Evolutionary conservation across 2,888 invertebrate species (phyloP), one percentile per base, ranked within the genome.

Genomic region (Cylindroiulus punctatus): DNA sequence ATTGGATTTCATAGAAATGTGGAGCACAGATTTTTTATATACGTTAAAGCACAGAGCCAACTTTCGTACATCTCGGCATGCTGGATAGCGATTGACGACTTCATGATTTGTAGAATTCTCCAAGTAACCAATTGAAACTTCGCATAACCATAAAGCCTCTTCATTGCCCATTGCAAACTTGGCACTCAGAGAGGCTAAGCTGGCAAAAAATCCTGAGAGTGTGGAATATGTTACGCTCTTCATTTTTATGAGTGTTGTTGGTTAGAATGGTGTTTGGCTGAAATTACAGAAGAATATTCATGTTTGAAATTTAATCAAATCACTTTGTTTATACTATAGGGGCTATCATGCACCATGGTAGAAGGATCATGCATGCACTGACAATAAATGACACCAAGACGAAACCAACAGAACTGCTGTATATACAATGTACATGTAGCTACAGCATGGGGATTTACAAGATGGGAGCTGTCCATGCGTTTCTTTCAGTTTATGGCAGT

Each of bases 141-240:
- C 89, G 86, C 90, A 90, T 22, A 90, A 87, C 89, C 88, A 88
- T 4, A 90, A 87, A 1, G 90, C 89, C 87, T 90, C 90, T 81
- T 89, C 89, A n/a, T 89, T 88, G 36, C 90, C 89, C 89, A 91
- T 90, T 4, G 91, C 91, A 87, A 91, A 89, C 88, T 91, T 91
- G 19, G 91, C 91, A 89, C 89, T 90, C 7, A 90, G 89, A 0
- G 91, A 90, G 17, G 91, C 91, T 22, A 91, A 86, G 2, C 91
- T 90, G 22, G 91, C 91, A 88, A 91, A 90, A 22, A 90, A 88
- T 2, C 91, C 91, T 0, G 91, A 91, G 22, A 90, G 88, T 22
- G 90, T 87, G 14, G 91, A 90, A 82, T 90, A 88, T 8, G 89
- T 88, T 76, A 89, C 88, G 10, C 90, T 90, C 87, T 88, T 89